These are phyloP conservation scores for Drosophila burlai DNA, from an alignment of 1,140 invertebrate genomes.

Conservation along the genomic window DNA sequence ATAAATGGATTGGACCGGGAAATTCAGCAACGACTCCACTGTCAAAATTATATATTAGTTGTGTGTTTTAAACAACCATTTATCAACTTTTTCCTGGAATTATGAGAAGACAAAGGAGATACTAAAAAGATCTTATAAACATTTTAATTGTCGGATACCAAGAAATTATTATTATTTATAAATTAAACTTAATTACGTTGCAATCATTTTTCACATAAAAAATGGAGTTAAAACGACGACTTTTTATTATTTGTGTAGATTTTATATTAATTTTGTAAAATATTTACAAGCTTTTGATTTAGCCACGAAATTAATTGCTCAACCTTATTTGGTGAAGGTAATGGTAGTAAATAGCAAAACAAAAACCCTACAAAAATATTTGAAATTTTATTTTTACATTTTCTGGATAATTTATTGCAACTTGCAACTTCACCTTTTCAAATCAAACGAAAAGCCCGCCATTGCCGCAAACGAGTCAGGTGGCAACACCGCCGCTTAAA, in stretches of 20 bases:
- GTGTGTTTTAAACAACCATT: not conserved
- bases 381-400: not conserved
- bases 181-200: not conserved
- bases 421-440: slow-evolving; percentile 2
- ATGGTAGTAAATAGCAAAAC: not conserved
- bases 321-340: not conserved
- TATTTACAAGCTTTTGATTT: not conserved
- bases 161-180: not conserved
- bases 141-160: not conserved
- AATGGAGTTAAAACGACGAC: not conserved
- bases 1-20: not conserved
- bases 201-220: not conserved
- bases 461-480: slow-evolving; percentile 8
- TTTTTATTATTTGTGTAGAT: not conserved
- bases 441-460: slow-evolving; percentile 23
- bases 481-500: slow-evolving; percentile 63
- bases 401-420: not conserved
- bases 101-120: not conserved
- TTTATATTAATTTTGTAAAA: not conserved
- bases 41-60: slow-evolving; percentile 11
- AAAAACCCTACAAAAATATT: not conserved
- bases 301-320: not conserved
- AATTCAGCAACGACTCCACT: not conserved
- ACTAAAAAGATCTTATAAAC: not conserved
- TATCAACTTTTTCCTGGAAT: slow-evolving; percentile 4